Percentiles rank a stretch among this genome's conserved stretches.
phyloP scores from a whole-genome alignment of 2,888 invertebrate genomes.

The Perithous albicinctus region DNA sequence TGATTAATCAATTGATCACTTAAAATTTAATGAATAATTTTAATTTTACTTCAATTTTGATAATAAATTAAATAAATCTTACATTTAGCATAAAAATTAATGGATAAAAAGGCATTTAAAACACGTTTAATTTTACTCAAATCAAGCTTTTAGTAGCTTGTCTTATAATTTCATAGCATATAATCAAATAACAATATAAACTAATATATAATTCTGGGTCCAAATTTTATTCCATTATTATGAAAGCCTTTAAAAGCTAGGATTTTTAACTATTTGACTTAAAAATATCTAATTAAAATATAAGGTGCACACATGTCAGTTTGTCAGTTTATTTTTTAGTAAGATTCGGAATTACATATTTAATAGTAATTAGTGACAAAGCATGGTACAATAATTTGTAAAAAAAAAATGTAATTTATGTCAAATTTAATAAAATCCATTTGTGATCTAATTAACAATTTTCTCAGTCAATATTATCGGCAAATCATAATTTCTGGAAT shows the following conservation, averaged over 20 bases:
- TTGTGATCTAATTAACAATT: not conserved
- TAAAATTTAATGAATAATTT: too few species aligned
- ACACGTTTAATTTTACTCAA: too few species aligned
- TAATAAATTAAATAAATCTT: too few species aligned
- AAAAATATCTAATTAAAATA: not conserved
- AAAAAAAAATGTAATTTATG: not conserved
- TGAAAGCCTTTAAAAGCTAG: not conserved
- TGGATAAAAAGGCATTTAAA: too few species aligned
- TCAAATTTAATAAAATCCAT: not conserved
- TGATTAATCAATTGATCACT: too few species aligned
- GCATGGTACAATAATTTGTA: not conserved
- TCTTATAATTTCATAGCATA: not conserved
- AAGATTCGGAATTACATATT: too few species aligned
- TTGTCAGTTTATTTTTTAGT: too few species aligned
- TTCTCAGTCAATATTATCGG: not conserved
- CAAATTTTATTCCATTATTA: not conserved
- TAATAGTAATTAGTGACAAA: too few species aligned
- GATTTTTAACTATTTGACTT: not conserved
- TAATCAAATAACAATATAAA: not conserved
- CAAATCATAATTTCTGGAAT: conserved; percentile 15
- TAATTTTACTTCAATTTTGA: too few species aligned
- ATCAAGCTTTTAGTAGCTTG: too few species aligned
- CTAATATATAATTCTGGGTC: not conserved
- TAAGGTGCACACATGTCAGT: not conserved
- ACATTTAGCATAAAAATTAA: too few species aligned